Percentiles rank a stretch among this genome's conserved stretches.
These are phyloP conservation scores for Symphodus melops DNA, from an alignment of 2,113 vertebrate genomes.

Conservation along the genomic window DNA sequence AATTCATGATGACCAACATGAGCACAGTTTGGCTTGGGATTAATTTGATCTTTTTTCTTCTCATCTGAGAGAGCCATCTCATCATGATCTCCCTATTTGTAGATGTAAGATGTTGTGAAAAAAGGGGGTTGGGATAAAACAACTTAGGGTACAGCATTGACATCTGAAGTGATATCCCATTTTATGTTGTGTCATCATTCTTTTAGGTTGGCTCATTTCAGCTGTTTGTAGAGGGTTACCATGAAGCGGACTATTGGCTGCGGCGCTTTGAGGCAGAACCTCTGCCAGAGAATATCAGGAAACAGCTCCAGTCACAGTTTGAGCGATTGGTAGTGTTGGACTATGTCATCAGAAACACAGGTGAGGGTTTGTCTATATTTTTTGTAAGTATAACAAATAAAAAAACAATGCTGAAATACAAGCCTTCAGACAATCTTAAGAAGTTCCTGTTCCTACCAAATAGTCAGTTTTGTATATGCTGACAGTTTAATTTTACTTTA, in stretches of 20 bases:
- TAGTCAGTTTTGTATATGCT: too few relatives aligned
- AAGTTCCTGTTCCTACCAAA: too few relatives aligned
- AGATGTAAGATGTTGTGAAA: background rate
- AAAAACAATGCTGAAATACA: background rate
- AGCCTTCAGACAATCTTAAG: background rate
- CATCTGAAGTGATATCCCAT: background rate
- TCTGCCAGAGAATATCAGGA: slow-evolving; percentile 96
- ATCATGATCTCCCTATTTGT: background rate
- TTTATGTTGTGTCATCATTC: background rate
- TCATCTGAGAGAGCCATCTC: too few relatives aligned
- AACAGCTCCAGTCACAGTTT: slow-evolving; percentile 96
- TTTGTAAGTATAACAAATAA: background rate
- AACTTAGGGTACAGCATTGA: too few relatives aligned
- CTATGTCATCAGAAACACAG: slow-evolving; percentile 98
- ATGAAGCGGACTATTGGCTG: slow-evolving; percentile 96
- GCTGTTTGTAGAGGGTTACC: slow-evolving; percentile 96
- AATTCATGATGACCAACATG: too few relatives aligned
- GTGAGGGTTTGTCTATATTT: slow-evolving; percentile 57
- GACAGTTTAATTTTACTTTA: too few relatives aligned
- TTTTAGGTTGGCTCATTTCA: slow-evolving; percentile 96
- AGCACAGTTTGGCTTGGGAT: background rate
- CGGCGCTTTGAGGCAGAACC: slow-evolving; percentile 96
- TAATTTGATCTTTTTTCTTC: background rate
- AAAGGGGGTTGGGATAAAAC: background rate
- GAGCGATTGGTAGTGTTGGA: slow-evolving; percentile 95